These are phyloP conservation scores for Caenorhabditis panamensis DNA, from an alignment of 2,888 invertebrate genomes.

Conservation along the genomic window DNA sequence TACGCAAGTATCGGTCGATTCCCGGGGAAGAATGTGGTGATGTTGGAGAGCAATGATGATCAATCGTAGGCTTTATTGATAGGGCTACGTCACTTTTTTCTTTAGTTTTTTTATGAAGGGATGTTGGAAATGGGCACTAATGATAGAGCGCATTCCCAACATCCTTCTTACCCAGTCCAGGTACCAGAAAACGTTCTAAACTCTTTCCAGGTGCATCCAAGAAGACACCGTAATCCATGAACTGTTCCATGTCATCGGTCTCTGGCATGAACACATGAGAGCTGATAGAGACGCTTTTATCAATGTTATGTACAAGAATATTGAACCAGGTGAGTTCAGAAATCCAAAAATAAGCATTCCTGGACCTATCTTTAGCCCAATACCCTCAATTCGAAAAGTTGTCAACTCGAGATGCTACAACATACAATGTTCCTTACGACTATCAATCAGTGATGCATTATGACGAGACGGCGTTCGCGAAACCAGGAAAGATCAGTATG, in stretches of 20 bases:
- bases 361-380: constrained; percentile 62
- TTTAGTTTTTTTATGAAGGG: too few relatives aligned
- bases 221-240: constrained; percentile 77
- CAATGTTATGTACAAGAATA: constrained; percentile 76
- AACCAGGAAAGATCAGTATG: constrained; percentile 73
- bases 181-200: not conserved
- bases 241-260: constrained; percentile 73
- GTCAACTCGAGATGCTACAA: constrained; percentile 67
- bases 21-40: constrained; percentile 76
- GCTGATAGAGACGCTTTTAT: constrained; percentile 77
- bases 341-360: too few relatives aligned
- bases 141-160: not conserved
- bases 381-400: constrained; percentile 74
- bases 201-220: constrained; percentile 68
- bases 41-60: constrained; percentile 76
- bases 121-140: too few relatives aligned
- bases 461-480: constrained; percentile 74
- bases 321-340: constrained; percentile 58
- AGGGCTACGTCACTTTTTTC: not conserved
- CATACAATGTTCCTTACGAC: constrained; percentile 76
- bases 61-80: constrained; percentile 68
- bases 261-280: constrained; percentile 80
- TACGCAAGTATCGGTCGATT: constrained; percentile 77
- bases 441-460: constrained; percentile 76
- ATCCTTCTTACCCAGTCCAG: too few relatives aligned